Conservation (phyloP, 2,113 vertebrate species). For the Numida meleagris region DNA sequence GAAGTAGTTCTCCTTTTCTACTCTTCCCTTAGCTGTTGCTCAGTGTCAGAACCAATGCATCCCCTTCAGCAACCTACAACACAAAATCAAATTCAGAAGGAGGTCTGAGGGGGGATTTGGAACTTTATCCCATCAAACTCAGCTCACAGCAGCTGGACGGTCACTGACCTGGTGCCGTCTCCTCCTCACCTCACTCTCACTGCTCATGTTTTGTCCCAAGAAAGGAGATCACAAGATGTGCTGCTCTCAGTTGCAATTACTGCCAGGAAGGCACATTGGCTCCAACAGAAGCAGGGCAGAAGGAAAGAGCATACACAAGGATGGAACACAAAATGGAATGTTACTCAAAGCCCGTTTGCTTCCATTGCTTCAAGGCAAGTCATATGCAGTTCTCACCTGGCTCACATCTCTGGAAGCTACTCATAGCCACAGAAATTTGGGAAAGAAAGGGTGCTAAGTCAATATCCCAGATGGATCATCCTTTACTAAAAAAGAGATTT, state of each 20-base stretch:
- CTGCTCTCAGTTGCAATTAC: not conserved
- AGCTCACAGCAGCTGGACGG: not conserved
- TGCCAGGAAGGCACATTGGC: not conserved
- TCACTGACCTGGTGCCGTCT: not conserved
- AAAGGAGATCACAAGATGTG: not conserved
- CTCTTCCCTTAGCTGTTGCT: not conserved
- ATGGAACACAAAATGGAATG: not conserved
- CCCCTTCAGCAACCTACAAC: not conserved
- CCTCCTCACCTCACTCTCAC: not conserved
- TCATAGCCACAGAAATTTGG: not conserved
- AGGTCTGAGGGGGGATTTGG: not conserved
- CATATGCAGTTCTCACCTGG: not conserved
- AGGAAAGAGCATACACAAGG: not conserved
- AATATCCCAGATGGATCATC: not conserved
- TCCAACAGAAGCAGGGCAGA: not conserved
- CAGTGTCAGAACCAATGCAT: accelerated
- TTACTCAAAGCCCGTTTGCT: not conserved
- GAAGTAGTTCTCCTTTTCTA: not conserved
- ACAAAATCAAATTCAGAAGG: not conserved
- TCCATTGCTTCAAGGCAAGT: not conserved
- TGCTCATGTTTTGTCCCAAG: not conserved
- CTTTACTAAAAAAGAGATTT: not conserved
- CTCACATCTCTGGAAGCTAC: not conserved
- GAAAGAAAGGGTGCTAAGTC: not conserved
- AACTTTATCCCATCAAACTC: not conserved